A percentile compares a stretch with the other conserved stretches of the same genome.
phyloP scores from a whole-genome alignment of 2,888 invertebrate genomes.

The Sphaerophoria rueppellii region DNA sequence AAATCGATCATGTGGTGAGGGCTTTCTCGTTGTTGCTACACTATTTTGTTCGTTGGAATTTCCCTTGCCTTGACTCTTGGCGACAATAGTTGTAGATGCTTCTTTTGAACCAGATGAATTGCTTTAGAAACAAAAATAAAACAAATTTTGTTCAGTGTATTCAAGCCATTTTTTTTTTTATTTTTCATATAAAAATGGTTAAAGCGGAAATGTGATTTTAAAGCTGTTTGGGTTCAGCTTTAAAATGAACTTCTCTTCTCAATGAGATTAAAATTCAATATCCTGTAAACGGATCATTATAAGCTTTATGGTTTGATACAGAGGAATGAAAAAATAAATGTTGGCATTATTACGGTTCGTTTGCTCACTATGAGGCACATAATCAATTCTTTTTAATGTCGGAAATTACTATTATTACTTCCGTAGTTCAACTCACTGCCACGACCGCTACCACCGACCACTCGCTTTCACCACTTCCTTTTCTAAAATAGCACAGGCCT shows the following conservation, averaged over 20 bases:
- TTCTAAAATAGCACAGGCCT: background rate
- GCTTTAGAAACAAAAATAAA: slow-evolving; percentile 75
- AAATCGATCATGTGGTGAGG: slow-evolving; percentile 80
- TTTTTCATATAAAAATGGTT: slow-evolving; percentile 6
- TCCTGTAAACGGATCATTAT: background rate
- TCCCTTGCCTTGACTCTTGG: slow-evolving; percentile 73
- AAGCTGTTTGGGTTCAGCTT: background rate
- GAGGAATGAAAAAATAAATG: background rate
- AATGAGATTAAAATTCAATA: slow-evolving; percentile 3
- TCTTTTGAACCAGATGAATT: slow-evolving; percentile 82
- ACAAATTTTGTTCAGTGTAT: background rate
- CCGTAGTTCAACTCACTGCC: background rate
- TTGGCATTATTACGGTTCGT: background rate
- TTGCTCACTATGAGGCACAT: slow-evolving; percentile 11
- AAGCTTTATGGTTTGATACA: background rate
- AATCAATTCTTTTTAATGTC: slow-evolving; percentile 63
- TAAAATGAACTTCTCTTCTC: background rate
- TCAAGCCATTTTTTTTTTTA: no score
- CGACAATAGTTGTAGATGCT: slow-evolving; percentile 79
- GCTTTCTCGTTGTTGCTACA: slow-evolving; percentile 77
- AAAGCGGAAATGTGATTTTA: background rate
- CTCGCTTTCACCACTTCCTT: background rate
- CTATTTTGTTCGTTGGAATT: slow-evolving; percentile 74
- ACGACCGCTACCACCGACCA: background rate
- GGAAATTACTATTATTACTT: slow-evolving; percentile 56